Base-by-base conservation (phyloP, 2,797 vertebrate genomes). In the Lacerta agilis region DNA sequence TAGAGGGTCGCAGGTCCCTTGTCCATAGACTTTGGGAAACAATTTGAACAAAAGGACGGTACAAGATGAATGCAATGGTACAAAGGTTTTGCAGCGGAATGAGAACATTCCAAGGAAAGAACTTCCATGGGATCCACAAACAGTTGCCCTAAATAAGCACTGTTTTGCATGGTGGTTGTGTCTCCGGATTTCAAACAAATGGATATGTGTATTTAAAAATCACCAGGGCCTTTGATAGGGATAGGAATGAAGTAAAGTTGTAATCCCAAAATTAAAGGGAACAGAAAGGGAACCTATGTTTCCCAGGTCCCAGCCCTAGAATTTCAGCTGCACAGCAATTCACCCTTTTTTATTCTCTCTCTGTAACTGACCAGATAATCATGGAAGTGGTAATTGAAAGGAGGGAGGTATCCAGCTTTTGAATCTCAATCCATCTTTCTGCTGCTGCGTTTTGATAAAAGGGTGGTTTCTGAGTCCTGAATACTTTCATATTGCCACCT, bases 391-490 rank as follows among this genome's bases (percentile, higher is more conserved):
- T 78, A 78, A 3, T 55, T 55, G 0, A 66, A 79, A 71, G 23
- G 90, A 91, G 88, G 1, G 72, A 69, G 90, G 83, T 8, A 93
- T 73, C 41, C 72, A 87, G 90, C 69, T 88, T 76, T 29, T 20
- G 76, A 79, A 94, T 90, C 90, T 89, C 85, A 58, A 69, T 86
- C 83, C 82, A 88, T 92, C 92, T 92, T 90, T 36, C 82, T 55
- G 87, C n/a, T 8, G 82, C 88, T 92, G 78, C 92, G 91, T 66
- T 88, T 82, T 36, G 93, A 91, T 23, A 92, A 89, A 55, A 90
- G 92, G 80, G 92, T 91, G 91, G 79, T 92, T 92, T 75, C 84
- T 89, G 86, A 88, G 90, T 91, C 89, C 87, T 91, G 92, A 93
- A 86, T 78, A 91, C 94, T 94, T 95, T 93, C 91, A 76, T 36